Evolutionary conservation across 2,797 vertebrate species (phyloP), one percentile per base, ranked within the genome.

Genomic region (Lacerta bilineata): DNA sequence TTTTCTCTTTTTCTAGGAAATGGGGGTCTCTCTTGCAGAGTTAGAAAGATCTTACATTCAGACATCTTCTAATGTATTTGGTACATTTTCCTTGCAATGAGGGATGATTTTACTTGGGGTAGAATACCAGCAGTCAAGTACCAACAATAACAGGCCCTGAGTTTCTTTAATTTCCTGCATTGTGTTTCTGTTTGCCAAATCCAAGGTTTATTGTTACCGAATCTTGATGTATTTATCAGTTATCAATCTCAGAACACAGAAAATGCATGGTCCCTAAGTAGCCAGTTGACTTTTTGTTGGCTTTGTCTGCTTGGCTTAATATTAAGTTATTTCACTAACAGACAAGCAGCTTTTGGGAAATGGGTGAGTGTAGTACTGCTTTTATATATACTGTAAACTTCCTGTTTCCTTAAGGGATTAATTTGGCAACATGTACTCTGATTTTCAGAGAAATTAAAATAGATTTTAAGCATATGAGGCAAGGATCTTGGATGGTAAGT

Each of bases 231-330:
- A 69, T 86, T 59, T 89, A 93, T 91, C 83, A 86, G 5, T 85
- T 33, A 33, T 59, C 46, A 25, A 3, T 91, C 90, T 88, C 78
- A 75, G 33, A 87, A 64, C 3, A 59, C 72, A 61, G 41, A 61
- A 89, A 2, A 66, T 88, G 27, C 77, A 25, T 11, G 18, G 0
- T 93, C 33, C 17, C 86, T 91, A 33, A 20, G 20, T 39, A 41
- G 25, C 59, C 74, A 79, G 8, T 71, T 87, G 36, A 0, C 86
- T 88, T 85, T 88, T 27, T 18, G 86, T 50, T 71, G 8, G 78
- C 88, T 55, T 68, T 87, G 8, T 43, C 87, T 87, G 20, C 36
- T 91, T 91, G 89, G 11, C 25, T 88, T 94, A 68, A 89, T 89
- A 23, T 2, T 29, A 41, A 23, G 10, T 77, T 46, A 8, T 68